Conservation (phyloP, 2,888 invertebrate species). For the Hypomecis atomaria region DNA sequence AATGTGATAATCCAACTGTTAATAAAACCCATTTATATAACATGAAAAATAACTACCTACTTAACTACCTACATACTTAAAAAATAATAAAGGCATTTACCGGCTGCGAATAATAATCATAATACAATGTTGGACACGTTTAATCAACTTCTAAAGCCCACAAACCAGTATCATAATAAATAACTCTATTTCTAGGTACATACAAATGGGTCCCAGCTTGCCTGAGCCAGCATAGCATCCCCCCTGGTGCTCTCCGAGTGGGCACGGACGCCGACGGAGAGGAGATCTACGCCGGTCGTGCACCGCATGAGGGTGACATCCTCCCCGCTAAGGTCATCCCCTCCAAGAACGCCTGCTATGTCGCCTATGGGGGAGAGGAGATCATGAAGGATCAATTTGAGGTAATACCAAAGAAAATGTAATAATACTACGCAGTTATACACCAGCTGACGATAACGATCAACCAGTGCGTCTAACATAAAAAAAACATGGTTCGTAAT, state of each 20-base stretch:
- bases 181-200: slow-evolving; percentile 63
- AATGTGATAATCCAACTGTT: too few relatives aligned
- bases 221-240: slow-evolving; percentile 77
- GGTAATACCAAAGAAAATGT: slow-evolving; percentile 58
- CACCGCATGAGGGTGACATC: slow-evolving; percentile 87
- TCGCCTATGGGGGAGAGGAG: slow-evolving; percentile 86
- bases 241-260: slow-evolving; percentile 77
- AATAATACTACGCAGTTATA: background rate
- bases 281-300: slow-evolving; percentile 90
- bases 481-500: too few relatives aligned
- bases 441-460: too few relatives aligned
- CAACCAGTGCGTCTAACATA: too few relatives aligned
- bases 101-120: too few relatives aligned
- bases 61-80: too few relatives aligned
- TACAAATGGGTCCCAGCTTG: slow-evolving; percentile 82
- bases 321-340: slow-evolving; percentile 89
- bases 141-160: too few relatives aligned
- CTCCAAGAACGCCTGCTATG: slow-evolving; percentile 86
- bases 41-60: too few relatives aligned
- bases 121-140: too few relatives aligned
- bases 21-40: too few relatives aligned
- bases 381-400: slow-evolving; percentile 86
- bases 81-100: too few relatives aligned
- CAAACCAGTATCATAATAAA: background rate
- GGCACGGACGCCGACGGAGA: slow-evolving; percentile 90